Base-by-base conservation (phyloP, 2,797 vertebrate species). In the Thunnus albacares region DNA sequence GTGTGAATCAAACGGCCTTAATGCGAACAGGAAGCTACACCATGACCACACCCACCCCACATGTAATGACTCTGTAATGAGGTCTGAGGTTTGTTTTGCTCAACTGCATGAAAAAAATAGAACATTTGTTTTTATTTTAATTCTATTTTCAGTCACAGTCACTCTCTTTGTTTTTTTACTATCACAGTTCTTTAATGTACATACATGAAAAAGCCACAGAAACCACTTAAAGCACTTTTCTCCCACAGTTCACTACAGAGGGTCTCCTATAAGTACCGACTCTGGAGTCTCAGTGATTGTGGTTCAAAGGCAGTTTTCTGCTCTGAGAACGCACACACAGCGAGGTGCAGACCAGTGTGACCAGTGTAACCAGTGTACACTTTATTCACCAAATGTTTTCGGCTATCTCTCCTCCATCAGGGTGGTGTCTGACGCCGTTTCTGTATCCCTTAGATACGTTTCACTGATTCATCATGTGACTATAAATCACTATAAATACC, bases 1-100 rank as follows among this genome's bases (percentile, higher is more conserved):
- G 71, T 60, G 66, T 82, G n/a, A 78, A 72, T 74, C 5, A 33
- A 71, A 60, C 5, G 0, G 5, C 20, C 0, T 24, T 60, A 20
- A 41, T 33, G 41, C 2, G 8, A 61, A 73, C 35, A 62, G 18
- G 41, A 71, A 74, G 71, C 15, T 24, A 49, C 26, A 4, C 20
- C 18, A 47, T 45, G 52, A 28, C 53, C 59, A 43, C 52, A 3
- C 51, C 56, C 55, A 56, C 1, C 18, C 28, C 20, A 5, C n/a
- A 11, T 38, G 45, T 12, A 59, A 60, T n/a, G 20, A 41, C 47
- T 45, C 43, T 24, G 15, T 6, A 3, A 47, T 3, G 1, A 1
- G 4, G 14, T 30, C 60, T 62, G 12, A 17, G 4, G 3, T 56
- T 33, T 45, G 15, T 6, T 17, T 45, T 15, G 43, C 43, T 45